Conservation (phyloP, 2,888 invertebrate species). For the Trichogramma dendrolimi region DNA sequence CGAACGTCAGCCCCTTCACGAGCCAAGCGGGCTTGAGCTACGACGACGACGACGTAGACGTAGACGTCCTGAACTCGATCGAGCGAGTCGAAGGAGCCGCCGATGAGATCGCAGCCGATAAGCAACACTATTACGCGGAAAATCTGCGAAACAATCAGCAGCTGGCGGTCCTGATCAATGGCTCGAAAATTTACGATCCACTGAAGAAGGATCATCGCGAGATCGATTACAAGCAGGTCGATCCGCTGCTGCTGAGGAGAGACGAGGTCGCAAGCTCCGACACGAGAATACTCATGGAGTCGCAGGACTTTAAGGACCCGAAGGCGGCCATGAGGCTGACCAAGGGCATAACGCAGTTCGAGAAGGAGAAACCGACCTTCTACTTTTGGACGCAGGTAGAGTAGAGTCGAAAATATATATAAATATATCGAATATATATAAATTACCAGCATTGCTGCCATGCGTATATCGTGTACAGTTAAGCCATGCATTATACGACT, state of each 20-base stretch:
- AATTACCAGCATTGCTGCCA: no score
- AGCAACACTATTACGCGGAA: slow-evolving; percentile 44
- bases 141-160: slow-evolving; percentile 44
- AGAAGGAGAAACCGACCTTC: slow-evolving; percentile 25
- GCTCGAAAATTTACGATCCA: slow-evolving; percentile 42
- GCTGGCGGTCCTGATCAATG: slow-evolving; percentile 31
- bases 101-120: slow-evolving; percentile 1
- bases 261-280: slow-evolving; percentile 16
- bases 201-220: slow-evolving; percentile 33
- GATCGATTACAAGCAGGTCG: slow-evolving; percentile 43
- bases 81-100: background rate
- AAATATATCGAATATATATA: no score
- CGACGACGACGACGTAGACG: slow-evolving; percentile 29
- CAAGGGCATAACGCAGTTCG: slow-evolving; percentile 29
- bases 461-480: no score
- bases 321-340: slow-evolving; percentile 10
- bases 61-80: background rate
- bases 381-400: slow-evolving; percentile 31
- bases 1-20: slow-evolving; percentile 49
- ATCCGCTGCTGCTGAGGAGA: slow-evolving; percentile 35
- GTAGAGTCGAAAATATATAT: no score
- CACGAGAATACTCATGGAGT: slow-evolving; percentile 31
- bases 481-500: background rate
- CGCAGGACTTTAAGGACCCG: slow-evolving; percentile 31
- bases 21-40: slow-evolving; percentile 44